Percentiles rank a stretch among this genome's conserved stretches.
These are phyloP conservation scores for Andrena cerasifolii DNA, from an alignment of 1,140 invertebrate genomes.

Conservation along the genomic window DNA sequence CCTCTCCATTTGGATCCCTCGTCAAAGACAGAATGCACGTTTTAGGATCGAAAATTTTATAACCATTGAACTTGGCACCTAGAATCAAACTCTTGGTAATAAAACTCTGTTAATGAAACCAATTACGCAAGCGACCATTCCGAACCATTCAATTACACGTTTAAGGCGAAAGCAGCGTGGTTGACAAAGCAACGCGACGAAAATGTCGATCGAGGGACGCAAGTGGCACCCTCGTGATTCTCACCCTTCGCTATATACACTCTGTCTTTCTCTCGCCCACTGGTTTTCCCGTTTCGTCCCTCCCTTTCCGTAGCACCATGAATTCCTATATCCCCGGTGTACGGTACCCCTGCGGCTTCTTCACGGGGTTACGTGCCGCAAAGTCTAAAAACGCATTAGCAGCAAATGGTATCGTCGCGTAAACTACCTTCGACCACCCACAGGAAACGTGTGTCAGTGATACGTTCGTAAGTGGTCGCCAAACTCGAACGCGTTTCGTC, in stretches of 20 bases:
- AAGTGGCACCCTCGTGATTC: slow-evolving; percentile 23
- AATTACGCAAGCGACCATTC: background rate
- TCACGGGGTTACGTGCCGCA: slow-evolving; percentile 15
- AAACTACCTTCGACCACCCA: slow-evolving; percentile 24
- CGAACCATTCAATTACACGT: background rate
- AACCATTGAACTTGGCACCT: too few species aligned
- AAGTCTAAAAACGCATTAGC: slow-evolving; percentile 48
- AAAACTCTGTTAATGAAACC: background rate
- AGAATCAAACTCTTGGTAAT: too few species aligned
- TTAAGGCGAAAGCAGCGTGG: background rate
- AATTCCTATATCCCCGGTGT: slow-evolving; percentile 1
- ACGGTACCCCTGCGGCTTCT: slow-evolving; percentile 28
- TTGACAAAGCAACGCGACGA: background rate
- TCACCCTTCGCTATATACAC: background rate
- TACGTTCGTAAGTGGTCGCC: background rate
- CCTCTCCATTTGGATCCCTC: too few species aligned
- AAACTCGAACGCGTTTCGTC: background rate
- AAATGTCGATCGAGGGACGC: background rate
- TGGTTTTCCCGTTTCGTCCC: background rate
- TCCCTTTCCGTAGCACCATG: background rate
- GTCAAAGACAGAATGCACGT: too few species aligned
- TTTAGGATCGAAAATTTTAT: too few species aligned
- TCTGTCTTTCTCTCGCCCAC: background rate
- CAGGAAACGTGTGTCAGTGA: background rate
- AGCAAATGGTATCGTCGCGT: slow-evolving; percentile 41